Base-by-base conservation (phyloP, 2,113 vertebrate species). In the Egretta garzetta region DNA sequence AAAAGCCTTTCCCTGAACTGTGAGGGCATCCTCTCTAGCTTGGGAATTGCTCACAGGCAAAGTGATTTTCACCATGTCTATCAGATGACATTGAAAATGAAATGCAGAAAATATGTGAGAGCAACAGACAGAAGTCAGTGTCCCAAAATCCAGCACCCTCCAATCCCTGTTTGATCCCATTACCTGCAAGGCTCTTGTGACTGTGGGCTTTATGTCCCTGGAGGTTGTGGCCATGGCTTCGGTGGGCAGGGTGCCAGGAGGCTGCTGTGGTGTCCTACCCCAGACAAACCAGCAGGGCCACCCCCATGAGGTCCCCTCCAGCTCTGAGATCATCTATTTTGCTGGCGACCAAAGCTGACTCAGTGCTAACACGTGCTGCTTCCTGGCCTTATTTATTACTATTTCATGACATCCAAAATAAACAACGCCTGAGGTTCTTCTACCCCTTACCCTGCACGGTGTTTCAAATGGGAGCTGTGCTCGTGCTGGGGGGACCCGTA, bases 361-460 rank as follows among this genome's bases (percentile, higher is more conserved):
- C 74, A n/a, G 45, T 10, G 67, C 93, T 60, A 47, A 58, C 94
- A 77, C 22, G 17, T 92, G 86, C 76, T 67, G 74, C 85, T 90
- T 12, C 79, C 83, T 81, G 58, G 63, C 75, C 41, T 73, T 77
- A 74, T 88, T 94, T 95, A 92, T 88, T 64, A 66, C 82, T 35
- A 1, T 41, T 88, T 20, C 37, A 19, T 5, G 14, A 80, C 55
- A 35, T 77, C 92, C 95, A 93, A 88, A 92, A 79, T 18, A 84
- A 97, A 86, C 70, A 93, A 7, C 0, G 15, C 79, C 94, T 19
- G 63, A 52, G 23, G 39, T 73, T n/a, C 74, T 72, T 33, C 55
- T 62, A 33, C 71, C 66, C 49, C 33, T 82, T 55, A 9, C 47
- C 74, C 88, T 52, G 37, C 52, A 21, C 0, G 0, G 37, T 17